Base-by-base conservation (phyloP, 1,140 invertebrate species). In the Argopecten irradians region DNA sequence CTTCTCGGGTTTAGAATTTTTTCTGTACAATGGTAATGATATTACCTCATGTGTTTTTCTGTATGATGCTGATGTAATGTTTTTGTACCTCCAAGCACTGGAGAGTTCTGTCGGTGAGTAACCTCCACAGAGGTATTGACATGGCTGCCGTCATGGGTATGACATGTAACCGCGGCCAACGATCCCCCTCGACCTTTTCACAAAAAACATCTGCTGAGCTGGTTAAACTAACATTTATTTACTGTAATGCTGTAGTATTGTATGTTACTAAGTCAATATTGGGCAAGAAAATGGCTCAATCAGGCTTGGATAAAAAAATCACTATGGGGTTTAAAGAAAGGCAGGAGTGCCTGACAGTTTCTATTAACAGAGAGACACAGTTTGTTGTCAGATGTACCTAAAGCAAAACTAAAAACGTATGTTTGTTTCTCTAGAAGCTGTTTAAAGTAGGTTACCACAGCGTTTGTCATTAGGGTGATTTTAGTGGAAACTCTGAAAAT, bases 21-120 rank as follows among this genome's bases (percentile, higher is more conserved):
- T 71, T n/a, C 55, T 71, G 5, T 11, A 28, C n/a, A 28, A 71
- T 71, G n/a, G 28, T 71, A 71, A 71, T 71, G 55, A 71, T 71
- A 3, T 28, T 71, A n/a, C 19, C 55, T 71, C 22, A 5, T 71
- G 22, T 71, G 55, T 28, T 71, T 16, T 16, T 71, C 22, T 71
- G 55, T 71, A 71, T 71, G n/a, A 28, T 71, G 55, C 55, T 71
- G 55, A 71, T 71, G 55, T 71, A 71, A 71, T 28, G 55, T 71
- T 71, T 71, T n/a, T 71, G 55, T 71, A 71, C 55, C 55, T 71
- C 55, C 1, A 11, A 8, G 28, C 55, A 5, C 55, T 71, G 55
- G 11, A 71, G 55, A 71, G 13, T 71, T 71, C 55, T 1, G 55
- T 71, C 16, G 55, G 22, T 3, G 8, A 28, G 22, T 71, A 71